Base-by-base conservation (phyloP, 37 sponge, comb jelly and placozoan genomes). In the Mnemiopsis leidyi region DNA sequence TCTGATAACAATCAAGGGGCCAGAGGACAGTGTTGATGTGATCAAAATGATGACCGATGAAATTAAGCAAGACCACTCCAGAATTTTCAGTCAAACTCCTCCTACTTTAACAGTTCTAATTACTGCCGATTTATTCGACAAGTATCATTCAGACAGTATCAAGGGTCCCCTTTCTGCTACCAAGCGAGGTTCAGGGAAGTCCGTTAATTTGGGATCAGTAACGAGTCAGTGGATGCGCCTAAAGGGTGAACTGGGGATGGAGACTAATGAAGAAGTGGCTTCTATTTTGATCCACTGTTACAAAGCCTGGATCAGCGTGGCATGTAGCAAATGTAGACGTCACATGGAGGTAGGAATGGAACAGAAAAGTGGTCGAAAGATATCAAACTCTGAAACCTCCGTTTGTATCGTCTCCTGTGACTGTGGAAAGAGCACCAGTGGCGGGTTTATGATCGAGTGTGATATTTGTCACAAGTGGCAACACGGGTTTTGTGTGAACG, bases 271-370 rank as follows among this genome's bases (percentile, higher is more conserved):
- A 35, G 90, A 85, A 25, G 61, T 85, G 39, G 90, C 90, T 0
- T 23, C 48, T 23, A 38, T 85, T n/a, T 61, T 85, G n/a, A 85
- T 85, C 36, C 90, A 85, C 90, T 85, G 90, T 26, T 85, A 85
- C 90, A 85, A 85, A 39, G 40, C 90, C 28, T 85, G 90, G 90
- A 40, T 23, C 25, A 85, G 90, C n/a, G 90, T 85, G 61, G 90
- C 61, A n/a, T 85, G 90, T 21, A 40, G 90, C 61, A 38, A 40
- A 61, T 85, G 90, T 21, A 28, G 90, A 26, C 1, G 90, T 0
- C 90, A 85, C 48, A 85, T 85, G 90, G 61, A 85, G 61, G 35
- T 85, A 7, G 90, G 90, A 25, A 85, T 85, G 90, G 90, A 85
- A 26, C 61, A 40, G 40, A 40, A 40, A 38, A 85, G 38, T 21